phyloP scores from a whole-genome alignment of 2,888 invertebrate genomes.

The Drosophila kanekoi region DNA sequence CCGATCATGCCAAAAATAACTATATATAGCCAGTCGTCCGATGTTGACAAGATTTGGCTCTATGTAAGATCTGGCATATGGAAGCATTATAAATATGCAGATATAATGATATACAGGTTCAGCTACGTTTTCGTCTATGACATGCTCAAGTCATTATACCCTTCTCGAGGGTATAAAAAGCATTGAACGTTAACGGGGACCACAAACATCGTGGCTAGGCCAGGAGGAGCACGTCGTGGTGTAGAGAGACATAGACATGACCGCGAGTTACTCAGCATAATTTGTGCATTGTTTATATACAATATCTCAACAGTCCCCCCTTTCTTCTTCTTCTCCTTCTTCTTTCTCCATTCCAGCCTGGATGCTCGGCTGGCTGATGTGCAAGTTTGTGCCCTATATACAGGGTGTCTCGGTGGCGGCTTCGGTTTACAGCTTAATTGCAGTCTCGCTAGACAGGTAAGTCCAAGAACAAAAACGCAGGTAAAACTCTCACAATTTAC shows the following conservation, averaged over 20 bases:
- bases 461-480: conserved; percentile 71
- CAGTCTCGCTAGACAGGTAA: conserved; percentile 97
- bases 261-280: conserved; percentile 73
- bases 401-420: conserved; percentile 98
- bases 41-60: no score
- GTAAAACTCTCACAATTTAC: conserved; percentile 31
- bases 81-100: no score
- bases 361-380: conserved; percentile 97
- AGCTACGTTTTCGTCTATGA: no score
- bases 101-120: no score
- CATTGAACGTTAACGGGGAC: conserved; percentile 51
- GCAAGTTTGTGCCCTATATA: conserved; percentile 97
- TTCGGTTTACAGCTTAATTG: conserved; percentile 97
- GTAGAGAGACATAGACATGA: conserved; percentile 42
- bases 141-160: no score
- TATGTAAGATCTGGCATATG: no score
- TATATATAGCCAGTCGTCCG: no score
- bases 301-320: conserved; percentile 3
- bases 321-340: no score
- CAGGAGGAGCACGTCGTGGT: neutral
- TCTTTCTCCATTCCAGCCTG: conserved; percentile 88
- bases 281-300: conserved; percentile 61
- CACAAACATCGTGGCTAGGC: conserved; percentile 31
- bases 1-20: no score
- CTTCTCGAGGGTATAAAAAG: conserved; percentile 3